Evolutionary conservation across 2,113 vertebrate species (phyloP).

Genomic region (Vulpes ferrilata): DNA sequence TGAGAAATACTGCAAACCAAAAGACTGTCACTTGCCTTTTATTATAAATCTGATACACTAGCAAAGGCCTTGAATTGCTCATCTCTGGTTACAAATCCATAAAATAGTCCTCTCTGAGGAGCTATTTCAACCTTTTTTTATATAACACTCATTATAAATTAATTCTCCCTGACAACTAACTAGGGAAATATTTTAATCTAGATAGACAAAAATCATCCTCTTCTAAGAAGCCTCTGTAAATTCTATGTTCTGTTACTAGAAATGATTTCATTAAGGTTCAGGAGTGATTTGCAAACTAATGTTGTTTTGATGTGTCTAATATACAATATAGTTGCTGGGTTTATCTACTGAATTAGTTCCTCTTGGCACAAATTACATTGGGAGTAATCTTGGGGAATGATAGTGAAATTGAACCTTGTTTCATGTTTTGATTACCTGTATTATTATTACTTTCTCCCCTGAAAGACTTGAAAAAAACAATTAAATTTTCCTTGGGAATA

Average conservation of each 20-base stretch:
- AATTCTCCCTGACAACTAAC: slow-evolving; percentile 65
- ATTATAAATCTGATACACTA: slow-evolving; percentile 54
- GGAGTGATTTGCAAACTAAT: slow-evolving; percentile 78
- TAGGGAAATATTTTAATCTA: slow-evolving; percentile 68
- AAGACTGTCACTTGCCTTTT: slow-evolving; percentile 34
- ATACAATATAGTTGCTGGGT: slow-evolving; percentile 32
- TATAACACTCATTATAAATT: slow-evolving; percentile 51
- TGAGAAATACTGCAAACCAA: slow-evolving; percentile 54
- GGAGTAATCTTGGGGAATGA: slow-evolving; percentile 68
- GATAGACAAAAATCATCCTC: slow-evolving; percentile 54
- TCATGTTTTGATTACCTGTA: slow-evolving; percentile 78
- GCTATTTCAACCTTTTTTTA: slow-evolving; percentile 14
- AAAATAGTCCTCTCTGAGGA: slow-evolving; percentile 34
- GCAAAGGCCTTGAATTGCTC: slow-evolving; percentile 49
- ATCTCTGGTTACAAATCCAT: not conserved
- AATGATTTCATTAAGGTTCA: slow-evolving; percentile 78
- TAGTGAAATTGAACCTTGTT: slow-evolving; percentile 73
- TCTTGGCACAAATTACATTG: slow-evolving; percentile 16
- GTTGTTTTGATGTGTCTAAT: slow-evolving; percentile 55
- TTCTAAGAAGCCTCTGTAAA: slow-evolving; percentile 25
- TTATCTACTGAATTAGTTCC: slow-evolving; percentile 75
- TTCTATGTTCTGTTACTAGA: not conserved
- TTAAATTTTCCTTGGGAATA: slow-evolving; percentile 72
- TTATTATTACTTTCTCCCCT: slow-evolving; percentile 72
- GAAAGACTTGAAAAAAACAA: slow-evolving; percentile 71